Evolutionary conservation across 1,140 invertebrate species (phyloP).

Genomic region (Stratiolaelaps scimitus): DNA sequence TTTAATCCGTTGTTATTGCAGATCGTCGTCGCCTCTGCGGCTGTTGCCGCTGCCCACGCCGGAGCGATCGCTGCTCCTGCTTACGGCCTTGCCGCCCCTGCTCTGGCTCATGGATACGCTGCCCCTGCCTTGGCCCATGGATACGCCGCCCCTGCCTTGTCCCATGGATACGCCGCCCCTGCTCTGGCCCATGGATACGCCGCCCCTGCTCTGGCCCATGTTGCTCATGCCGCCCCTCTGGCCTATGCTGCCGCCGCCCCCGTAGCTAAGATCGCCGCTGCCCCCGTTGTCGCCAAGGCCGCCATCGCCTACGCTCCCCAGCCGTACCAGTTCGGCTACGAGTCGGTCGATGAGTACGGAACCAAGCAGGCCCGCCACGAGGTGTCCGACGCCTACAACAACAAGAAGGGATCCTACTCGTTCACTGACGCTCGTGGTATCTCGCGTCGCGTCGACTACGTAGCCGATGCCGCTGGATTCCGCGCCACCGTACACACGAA

Average conservation of each 20-base stretch:
- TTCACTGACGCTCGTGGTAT: slow-evolving; percentile 30
- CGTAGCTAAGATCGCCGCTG: slow-evolving; percentile 20
- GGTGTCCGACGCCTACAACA: slow-evolving; percentile 33
- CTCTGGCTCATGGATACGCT: not conserved
- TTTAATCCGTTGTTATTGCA: not conserved
- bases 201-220: not conserved
- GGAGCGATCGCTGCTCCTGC: slow-evolving; percentile 6
- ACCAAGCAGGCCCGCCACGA: slow-evolving; percentile 34
- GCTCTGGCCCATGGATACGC: not conserved
- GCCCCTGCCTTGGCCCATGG: not conserved
- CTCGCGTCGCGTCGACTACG: slow-evolving; percentile 29
- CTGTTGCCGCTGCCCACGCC: not conserved
- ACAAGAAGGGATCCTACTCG: slow-evolving; percentile 35
- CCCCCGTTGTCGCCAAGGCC: slow-evolving; percentile 9
- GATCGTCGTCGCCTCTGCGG: slow-evolving; percentile 9
- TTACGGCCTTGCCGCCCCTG: slow-evolving; percentile 18
- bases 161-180: not conserved
- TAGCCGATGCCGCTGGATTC: slow-evolving; percentile 30
- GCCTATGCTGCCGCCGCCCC: slow-evolving; percentile 23
- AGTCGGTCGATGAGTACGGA: slow-evolving; percentile 35
- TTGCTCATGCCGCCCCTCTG: slow-evolving; percentile 3
- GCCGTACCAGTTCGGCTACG: slow-evolving; percentile 35
- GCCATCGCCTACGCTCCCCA: slow-evolving; percentile 29
- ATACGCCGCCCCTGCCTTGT: not conserved
- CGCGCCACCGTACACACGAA: slow-evolving; percentile 30